Percentiles rank a stretch among this genome's conserved stretches.
Evolutionary conservation across 2,113 vertebrate genomes (phyloP).

Genomic region (Dasyornis broadbenti): DNA sequence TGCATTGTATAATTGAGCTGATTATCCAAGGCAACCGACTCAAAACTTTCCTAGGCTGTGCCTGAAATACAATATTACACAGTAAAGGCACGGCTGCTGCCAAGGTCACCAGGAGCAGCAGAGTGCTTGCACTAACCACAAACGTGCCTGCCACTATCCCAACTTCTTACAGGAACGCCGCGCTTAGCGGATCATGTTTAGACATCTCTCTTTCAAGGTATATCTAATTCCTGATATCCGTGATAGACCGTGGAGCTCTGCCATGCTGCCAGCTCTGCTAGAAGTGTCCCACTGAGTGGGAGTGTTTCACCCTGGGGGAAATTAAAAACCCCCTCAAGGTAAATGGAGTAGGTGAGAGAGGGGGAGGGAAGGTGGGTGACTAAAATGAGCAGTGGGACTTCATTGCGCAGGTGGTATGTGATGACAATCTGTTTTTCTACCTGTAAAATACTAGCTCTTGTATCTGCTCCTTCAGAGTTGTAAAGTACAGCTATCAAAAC

Average conservation of each 20-base stretch:
- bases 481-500: neutral
- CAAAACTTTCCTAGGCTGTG: neutral
- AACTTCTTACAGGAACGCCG: neutral
- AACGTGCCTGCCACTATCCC: neutral
- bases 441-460: neutral
- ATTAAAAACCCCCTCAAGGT: neutral
- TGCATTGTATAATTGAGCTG: neutral
- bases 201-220: neutral
- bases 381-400: neutral
- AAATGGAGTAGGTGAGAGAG: neutral
- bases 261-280: neutral
- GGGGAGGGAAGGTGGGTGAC: rapidly evolving
- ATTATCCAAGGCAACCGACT: neutral
- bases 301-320: neutral
- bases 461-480: neutral
- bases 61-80: neutral
- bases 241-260: neutral
- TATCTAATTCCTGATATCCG: neutral
- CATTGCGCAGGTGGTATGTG: rapidly evolving
- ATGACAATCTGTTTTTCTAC: neutral
- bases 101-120: neutral
- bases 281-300: neutral
- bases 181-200: neutral
- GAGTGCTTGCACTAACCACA: neutral
- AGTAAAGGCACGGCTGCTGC: neutral